Conservation (phyloP, 2,113 vertebrate species). For the Daboia siamensis region DNA sequence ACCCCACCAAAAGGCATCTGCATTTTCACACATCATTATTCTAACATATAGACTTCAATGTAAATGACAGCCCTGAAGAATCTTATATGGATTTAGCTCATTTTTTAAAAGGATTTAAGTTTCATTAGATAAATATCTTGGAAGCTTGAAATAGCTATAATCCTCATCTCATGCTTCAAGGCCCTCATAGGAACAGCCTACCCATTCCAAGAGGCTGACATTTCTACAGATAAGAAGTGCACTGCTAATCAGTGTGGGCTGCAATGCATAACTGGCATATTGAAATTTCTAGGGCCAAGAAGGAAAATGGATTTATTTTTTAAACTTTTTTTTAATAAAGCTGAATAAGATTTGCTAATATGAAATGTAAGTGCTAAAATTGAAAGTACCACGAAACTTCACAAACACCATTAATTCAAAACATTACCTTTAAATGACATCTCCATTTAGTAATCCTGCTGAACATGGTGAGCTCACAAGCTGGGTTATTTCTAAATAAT, state of each 20-base stretch:
- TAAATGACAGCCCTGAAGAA: conserved; percentile 26
- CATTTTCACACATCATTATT: conserved; percentile 22
- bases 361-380: background rate
- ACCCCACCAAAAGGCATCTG: conserved; percentile 26
- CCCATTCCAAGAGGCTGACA: rapidly evolving
- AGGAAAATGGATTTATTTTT: background rate
- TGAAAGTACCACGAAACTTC: background rate
- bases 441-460: background rate
- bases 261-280: background rate
- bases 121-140: background rate
- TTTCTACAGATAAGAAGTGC: background rate
- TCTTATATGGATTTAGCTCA: conserved; percentile 35
- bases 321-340: background rate
- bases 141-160: conserved; percentile 21
- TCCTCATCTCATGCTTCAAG: rapidly evolving
- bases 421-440: background rate
- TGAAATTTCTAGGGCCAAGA: background rate
- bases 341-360: conserved; percentile 9
- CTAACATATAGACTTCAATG: conserved; percentile 37
- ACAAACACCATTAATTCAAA: background rate
- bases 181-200: background rate
- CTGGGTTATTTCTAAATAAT: background rate
- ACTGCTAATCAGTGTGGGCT: background rate
- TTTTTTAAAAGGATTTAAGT: conserved; percentile 31
- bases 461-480: background rate